Percentiles rank a stretch among this genome's conserved stretches.
Conservation (phyloP, 2,797 vertebrate genomes). For the Falco columbarius region DNA sequence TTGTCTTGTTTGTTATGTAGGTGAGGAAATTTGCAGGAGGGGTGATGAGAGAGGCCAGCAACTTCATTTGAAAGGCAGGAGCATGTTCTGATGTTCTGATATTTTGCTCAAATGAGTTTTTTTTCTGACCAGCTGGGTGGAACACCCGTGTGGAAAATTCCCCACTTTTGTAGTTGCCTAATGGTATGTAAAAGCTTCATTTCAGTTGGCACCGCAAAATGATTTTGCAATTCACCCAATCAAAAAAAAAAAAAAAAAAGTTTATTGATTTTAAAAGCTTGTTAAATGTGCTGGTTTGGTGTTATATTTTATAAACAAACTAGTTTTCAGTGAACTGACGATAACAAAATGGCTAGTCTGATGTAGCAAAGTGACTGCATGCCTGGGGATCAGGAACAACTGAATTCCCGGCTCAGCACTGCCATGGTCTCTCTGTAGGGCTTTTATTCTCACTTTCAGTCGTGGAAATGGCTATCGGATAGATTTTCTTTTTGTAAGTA, state of each 20-base stretch:
- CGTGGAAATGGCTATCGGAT: background rate
- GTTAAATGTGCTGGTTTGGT: constrained; percentile 16
- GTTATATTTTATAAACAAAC: constrained; percentile 31
- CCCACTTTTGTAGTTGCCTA: constrained; percentile 62
- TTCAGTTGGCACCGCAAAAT: background rate
- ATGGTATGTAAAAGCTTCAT: constrained; percentile 62
- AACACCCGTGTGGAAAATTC: constrained; percentile 65
- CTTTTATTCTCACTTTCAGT: constrained; percentile 43
- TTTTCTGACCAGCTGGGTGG: constrained; percentile 30
- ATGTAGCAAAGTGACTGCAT: constrained; percentile 14
- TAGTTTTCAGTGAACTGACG: constrained; percentile 8
- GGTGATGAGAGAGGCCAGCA: background rate
- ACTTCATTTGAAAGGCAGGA: background rate
- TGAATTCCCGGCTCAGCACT: constrained; percentile 59
- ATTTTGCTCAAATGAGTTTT: background rate
- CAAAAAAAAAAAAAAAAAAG: background rate
- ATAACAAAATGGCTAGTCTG: constrained; percentile 23
- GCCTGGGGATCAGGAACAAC: constrained; percentile 63
- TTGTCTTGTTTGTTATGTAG: background rate
- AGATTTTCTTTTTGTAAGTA: constrained; percentile 21
- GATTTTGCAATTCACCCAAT: constrained; percentile 52
- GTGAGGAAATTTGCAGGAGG: background rate
- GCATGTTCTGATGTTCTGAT: background rate
- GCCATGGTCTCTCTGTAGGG: constrained; percentile 12
- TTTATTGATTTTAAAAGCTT: constrained; percentile 44